Base-by-base conservation (phyloP, 2,888 invertebrate species). In the Leptinotarsa juncta region DNA sequence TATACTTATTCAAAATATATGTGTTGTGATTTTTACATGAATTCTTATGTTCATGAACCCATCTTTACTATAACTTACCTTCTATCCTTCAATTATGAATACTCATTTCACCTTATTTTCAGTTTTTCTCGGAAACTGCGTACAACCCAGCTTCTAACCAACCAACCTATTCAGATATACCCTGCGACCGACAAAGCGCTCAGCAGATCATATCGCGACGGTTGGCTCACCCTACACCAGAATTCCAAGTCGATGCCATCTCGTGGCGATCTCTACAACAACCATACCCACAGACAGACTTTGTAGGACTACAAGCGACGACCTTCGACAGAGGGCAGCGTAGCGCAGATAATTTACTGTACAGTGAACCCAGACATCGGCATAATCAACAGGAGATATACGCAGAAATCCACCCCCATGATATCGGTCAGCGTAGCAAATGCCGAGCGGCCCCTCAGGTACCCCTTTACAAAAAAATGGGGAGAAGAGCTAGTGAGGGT, bases 111-210 rank as follows among this genome's bases (percentile, higher is more conserved):
- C 42, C 4, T 82, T 75, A 79, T 72, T 88, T 88, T 18, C 89
- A 96, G 96, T 96, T 95, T 89, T 97, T 96, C 88, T 94, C 96
- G 81, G 95, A 95, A 86, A 95, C 96, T 79, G 97, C 97, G 26
- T 95, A 97, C 87, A 95, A 96, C 86, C 83, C 97, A 65, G 94
- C 95, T 88, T 83, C 83, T 49, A 84, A 84, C 68, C 94, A 94
- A 86, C 70, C 76, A 60, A 32, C 69, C n/a, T 78, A 78, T 55
- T 78, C 81, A 4, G 81, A 82, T 81, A 75, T 79, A 73, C 80
- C 80, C 14, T 76, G 81, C 71, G 85, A 85, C 68, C 80, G 82
- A 15, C 82, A 81, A 14, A 79, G 80, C 26, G 83, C 83, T n/a
- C 83, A 84, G 72, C 81, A 83, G 55, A 82, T 84, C 68, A 78